Conservation (phyloP, 2,113 vertebrate species). For the Hippocampus abdominalis region DNA sequence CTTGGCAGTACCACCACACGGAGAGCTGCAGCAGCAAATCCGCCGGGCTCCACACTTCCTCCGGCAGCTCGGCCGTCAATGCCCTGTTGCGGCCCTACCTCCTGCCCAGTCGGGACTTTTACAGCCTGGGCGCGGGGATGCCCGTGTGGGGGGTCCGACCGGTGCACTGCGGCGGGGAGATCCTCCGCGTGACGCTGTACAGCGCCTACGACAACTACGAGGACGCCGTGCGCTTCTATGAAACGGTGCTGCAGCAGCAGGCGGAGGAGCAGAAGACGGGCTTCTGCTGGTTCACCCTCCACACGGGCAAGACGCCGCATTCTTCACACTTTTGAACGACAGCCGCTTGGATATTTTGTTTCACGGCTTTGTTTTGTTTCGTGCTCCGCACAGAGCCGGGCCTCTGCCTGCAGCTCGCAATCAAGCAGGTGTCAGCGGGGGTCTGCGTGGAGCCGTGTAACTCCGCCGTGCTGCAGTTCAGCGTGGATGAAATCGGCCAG, state of each 20-base stretch:
- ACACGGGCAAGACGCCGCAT: slow-evolving; percentile 31
- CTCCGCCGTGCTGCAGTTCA: slow-evolving; percentile 84
- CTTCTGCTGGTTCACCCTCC: slow-evolving; percentile 79
- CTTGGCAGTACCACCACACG: slow-evolving; percentile 80
- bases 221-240: slow-evolving; percentile 83
- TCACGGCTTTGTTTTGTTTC: neutral
- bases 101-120: slow-evolving; percentile 80
- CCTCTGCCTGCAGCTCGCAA: slow-evolving; percentile 81
- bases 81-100: slow-evolving; percentile 46
- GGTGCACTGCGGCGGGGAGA: slow-evolving; percentile 77
- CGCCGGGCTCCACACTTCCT: slow-evolving; percentile 52
- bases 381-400: slow-evolving; percentile 17
- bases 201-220: slow-evolving; percentile 87
- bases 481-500: slow-evolving; percentile 85
- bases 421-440: slow-evolving; percentile 83
- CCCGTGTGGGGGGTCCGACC: slow-evolving; percentile 87
- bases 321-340: neutral
- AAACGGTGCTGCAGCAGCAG: slow-evolving; percentile 81
- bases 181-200: slow-evolving; percentile 84
- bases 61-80: slow-evolving; percentile 30
- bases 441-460: slow-evolving; percentile 74
- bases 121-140: slow-evolving; percentile 82
- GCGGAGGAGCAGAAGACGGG: slow-evolving; percentile 74
- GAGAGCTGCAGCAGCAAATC: slow-evolving; percentile 52
- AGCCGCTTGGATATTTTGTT: neutral